Conservation (phyloP, 2,113 vertebrate species). For the Lycocorax pyrrhopterus region DNA sequence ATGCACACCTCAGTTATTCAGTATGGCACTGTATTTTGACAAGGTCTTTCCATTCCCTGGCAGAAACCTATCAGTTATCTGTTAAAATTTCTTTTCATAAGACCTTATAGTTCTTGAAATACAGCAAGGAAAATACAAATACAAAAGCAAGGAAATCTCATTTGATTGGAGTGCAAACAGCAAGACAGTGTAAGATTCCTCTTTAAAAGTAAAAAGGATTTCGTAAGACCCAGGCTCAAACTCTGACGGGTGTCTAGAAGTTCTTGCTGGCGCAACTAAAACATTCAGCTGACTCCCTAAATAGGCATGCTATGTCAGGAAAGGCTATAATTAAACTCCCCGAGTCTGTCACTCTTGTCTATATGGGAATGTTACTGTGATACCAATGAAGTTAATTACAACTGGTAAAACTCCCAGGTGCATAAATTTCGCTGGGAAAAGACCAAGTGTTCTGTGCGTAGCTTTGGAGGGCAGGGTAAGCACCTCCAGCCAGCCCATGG, state of each 20-base stretch:
- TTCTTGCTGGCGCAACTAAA: neutral
- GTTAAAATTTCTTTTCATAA: neutral
- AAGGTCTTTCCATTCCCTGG: neutral
- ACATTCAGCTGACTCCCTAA: neutral
- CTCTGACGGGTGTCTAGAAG: neutral
- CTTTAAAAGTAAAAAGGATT: neutral
- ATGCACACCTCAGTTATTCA: neutral
- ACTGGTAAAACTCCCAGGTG: neutral
- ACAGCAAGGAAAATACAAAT: neutral
- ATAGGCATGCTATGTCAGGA: neutral
- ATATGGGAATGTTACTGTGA: neutral
- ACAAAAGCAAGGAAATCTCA: neutral
- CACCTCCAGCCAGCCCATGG: neutral
- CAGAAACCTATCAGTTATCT: neutral
- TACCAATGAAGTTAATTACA: neutral
- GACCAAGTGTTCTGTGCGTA: neutral
- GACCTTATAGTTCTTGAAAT: neutral
- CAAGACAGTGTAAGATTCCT: neutral
- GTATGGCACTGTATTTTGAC: neutral
- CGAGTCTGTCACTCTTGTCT: neutral
- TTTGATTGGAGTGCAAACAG: neutral
- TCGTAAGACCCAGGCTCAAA: neutral
- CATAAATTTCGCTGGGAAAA: neutral
- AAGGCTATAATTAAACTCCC: constrained; percentile 23
- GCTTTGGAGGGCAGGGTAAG: neutral